Conservation (phyloP, 2,113 vertebrate genomes). For the Equus quagga region DNA sequence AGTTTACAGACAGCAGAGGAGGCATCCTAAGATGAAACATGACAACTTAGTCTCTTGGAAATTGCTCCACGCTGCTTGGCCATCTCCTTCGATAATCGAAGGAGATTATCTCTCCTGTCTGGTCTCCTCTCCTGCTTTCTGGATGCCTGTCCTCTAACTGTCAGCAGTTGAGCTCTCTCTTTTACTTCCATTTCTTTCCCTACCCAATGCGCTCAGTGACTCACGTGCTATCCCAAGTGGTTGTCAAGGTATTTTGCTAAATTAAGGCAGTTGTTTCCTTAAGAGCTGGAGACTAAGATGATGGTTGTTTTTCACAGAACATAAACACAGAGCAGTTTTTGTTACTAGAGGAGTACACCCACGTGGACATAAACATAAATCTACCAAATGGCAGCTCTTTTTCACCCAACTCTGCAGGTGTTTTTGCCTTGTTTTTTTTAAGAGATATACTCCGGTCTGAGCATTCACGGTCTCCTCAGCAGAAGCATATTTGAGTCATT, state of each 20-base stretch:
- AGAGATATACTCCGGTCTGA: background rate
- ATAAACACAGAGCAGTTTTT: background rate
- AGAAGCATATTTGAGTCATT: background rate
- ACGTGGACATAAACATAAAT: background rate
- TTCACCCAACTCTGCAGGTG: background rate
- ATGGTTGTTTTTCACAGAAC: background rate
- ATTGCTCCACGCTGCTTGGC: background rate
- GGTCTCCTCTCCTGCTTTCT: background rate
- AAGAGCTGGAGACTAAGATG: background rate
- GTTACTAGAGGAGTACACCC: background rate
- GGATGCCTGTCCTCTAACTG: background rate
- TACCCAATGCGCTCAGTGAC: background rate
- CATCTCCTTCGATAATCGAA: background rate
- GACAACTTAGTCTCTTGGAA: background rate
- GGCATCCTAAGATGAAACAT: background rate
- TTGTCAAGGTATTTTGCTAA: conserved; percentile 40
- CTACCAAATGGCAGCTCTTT: background rate
- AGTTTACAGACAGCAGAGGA: background rate
- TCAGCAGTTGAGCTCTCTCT: background rate
- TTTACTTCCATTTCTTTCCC: background rate
- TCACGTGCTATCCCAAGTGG: conserved; percentile 30
- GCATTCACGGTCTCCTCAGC: background rate
- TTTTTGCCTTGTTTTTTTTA: background rate
- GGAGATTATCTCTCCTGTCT: background rate
- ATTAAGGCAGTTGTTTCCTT: background rate